phyloP scores from a whole-genome alignment of 2,797 vertebrate genomes.

The Parauchenoglanis ngamensis region DNA sequence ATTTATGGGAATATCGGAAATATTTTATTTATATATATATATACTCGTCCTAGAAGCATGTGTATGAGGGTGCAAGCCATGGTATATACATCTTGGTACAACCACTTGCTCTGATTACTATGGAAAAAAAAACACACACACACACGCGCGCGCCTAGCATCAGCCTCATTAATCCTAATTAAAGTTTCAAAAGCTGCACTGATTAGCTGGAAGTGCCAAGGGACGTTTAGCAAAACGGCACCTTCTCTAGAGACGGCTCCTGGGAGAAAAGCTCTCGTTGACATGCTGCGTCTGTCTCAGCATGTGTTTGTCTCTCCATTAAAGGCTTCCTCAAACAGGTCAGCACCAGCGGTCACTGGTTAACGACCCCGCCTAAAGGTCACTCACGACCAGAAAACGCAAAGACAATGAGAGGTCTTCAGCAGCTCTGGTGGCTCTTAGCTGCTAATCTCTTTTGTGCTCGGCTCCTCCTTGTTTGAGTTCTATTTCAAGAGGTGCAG shows the following conservation, averaged over 20 bases:
- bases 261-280: conserved; percentile 45
- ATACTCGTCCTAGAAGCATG: not conserved
- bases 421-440: conserved; percentile 47
- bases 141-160: not conserved
- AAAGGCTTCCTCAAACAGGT: conserved; percentile 44
- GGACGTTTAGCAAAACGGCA: conserved; percentile 40
- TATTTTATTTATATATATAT: not conserved
- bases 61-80: not conserved
- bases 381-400: conserved; percentile 57
- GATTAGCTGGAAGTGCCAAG: conserved; percentile 42
- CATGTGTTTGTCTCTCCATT: conserved; percentile 30
- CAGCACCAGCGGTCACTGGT: conserved; percentile 60
- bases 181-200: conserved; percentile 43
- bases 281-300: conserved; percentile 25
- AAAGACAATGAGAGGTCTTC: conserved; percentile 53
- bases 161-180: conserved; percentile 52
- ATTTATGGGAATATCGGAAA: not conserved
- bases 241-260: conserved; percentile 32
- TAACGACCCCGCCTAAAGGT: conserved; percentile 67
- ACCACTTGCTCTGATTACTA: conserved; percentile 31
- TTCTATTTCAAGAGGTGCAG: conserved; percentile 52
- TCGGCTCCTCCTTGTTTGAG: conserved; percentile 39
- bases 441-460: conserved; percentile 49
- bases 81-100: not conserved
- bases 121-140: not conserved